Conservation (phyloP, 2,888 invertebrate species). For the Tetragonisca angustula region DNA sequence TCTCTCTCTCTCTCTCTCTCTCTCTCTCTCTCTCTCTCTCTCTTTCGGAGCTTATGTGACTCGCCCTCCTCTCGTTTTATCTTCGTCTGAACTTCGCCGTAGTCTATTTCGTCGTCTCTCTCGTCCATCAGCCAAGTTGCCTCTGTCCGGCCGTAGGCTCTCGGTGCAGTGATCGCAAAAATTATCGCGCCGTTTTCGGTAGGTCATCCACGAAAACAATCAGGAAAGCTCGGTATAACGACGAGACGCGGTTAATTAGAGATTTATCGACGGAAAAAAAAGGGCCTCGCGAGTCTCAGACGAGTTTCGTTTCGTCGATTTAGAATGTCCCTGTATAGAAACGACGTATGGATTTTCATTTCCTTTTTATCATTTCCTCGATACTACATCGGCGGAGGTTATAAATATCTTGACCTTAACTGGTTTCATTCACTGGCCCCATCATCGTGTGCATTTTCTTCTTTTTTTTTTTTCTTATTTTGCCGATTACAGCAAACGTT, state of each 20-base stretch:
- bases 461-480: neutral
- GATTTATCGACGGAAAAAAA: constrained; percentile 19
- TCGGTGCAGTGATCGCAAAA: constrained; percentile 69
- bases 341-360: neutral
- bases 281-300: neutral
- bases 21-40: constrained; percentile 12
- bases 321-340: neutral
- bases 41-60: neutral
- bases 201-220: constrained; percentile 63
- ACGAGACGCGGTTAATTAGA: constrained; percentile 51
- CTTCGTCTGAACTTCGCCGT: neutral
- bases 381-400: neutral
- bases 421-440: constrained; percentile 8
- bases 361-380: neutral
- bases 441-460: neutral
- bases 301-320: neutral
- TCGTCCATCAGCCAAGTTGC: constrained; percentile 25
- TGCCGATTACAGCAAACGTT: neutral
- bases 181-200: constrained; percentile 67
- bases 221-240: constrained; percentile 2
- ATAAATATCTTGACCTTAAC: constrained; percentile 23
- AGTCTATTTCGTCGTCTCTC: constrained; percentile 12
- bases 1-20: constrained; percentile 6
- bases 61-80: constrained; percentile 1
- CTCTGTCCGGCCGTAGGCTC: constrained; percentile 47